A percentile compares a stretch with the other conserved stretches of the same genome.
phyloP scores from a whole-genome alignment of 2,113 vertebrate species.

The Cardinalis cardinalis region DNA sequence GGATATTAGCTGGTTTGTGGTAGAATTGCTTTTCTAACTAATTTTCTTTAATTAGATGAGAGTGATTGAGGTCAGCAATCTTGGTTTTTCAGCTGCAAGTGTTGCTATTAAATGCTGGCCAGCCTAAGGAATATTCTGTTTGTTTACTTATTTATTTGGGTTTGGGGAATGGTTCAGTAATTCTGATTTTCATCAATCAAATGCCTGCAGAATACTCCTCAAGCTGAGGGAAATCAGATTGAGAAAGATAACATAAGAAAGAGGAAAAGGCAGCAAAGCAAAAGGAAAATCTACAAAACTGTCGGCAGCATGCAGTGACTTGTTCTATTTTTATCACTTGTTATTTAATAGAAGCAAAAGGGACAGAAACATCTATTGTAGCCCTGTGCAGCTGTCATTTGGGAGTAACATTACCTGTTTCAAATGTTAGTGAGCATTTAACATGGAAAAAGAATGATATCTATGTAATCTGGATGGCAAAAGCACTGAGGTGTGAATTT shows the following conservation, averaged over 20 bases:
- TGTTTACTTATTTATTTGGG: not conserved
- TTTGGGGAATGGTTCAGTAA: not conserved
- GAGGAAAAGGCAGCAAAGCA: constrained; percentile 1
- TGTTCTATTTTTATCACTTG: not conserved
- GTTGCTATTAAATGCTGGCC: not conserved
- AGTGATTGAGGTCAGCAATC: not conserved
- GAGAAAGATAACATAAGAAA: not conserved
- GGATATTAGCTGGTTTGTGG: not conserved
- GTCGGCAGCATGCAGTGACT: not conserved
- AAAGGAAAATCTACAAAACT: constrained; percentile 7
- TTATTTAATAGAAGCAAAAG: constrained; percentile 11
- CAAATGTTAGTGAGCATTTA: not conserved
- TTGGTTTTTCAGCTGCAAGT: not conserved
- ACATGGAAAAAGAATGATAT: not conserved
- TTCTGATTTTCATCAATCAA: not conserved
- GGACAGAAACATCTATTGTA: not conserved
- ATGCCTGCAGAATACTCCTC: not conserved
- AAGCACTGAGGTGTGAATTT: not conserved
- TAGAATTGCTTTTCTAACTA: constrained; percentile 8
- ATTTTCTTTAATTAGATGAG: not conserved
- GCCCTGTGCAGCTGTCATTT: not conserved
- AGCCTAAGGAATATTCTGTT: constrained; percentile 1
- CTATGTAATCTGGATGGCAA: not conserved
- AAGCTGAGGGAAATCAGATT: not conserved
- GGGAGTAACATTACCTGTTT: not conserved